Percentiles rank a stretch among this genome's conserved stretches.
These are phyloP conservation scores for Holothuria leucospilota DNA, from an alignment of 53 echinoderm and acorn worm genomes.

Conservation along the genomic window DNA sequence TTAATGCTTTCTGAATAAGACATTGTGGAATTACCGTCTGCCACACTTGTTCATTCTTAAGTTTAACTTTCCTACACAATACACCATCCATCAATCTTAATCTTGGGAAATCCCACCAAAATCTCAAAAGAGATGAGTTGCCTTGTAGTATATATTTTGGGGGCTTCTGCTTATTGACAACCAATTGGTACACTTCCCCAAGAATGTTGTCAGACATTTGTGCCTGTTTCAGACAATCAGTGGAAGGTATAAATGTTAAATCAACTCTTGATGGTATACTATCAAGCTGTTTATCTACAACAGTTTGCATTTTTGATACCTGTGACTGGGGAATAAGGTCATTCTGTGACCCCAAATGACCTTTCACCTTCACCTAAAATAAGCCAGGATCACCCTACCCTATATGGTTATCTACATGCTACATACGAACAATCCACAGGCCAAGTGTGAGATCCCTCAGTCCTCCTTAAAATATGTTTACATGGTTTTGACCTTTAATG, in stretches of 20 bases:
- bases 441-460: no score
- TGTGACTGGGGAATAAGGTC: no score
- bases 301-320: no score
- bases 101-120: not conserved
- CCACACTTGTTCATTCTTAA: not conserved
- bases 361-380: no score
- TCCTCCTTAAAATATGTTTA: no score
- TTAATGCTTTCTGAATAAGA: not conserved
- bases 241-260: not conserved
- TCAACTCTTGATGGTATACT: not conserved
- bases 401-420: no score
- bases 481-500: no score
- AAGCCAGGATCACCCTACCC: no score
- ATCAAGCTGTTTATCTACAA: no score
- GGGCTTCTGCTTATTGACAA: not conserved
- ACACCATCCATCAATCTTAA: not conserved
- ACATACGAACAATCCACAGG: no score
- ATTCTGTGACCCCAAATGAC: no score
- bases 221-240: not conserved
- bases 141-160: not conserved
- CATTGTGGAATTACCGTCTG: constrained; percentile 31
- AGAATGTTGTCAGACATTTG: not conserved
- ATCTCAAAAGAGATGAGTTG: not conserved
- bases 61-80: not conserved
- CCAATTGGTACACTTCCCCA: not conserved